Evolutionary conservation across 2,888 invertebrate genomes (phyloP).

Genomic region (Scaptomyza parva): DNA sequence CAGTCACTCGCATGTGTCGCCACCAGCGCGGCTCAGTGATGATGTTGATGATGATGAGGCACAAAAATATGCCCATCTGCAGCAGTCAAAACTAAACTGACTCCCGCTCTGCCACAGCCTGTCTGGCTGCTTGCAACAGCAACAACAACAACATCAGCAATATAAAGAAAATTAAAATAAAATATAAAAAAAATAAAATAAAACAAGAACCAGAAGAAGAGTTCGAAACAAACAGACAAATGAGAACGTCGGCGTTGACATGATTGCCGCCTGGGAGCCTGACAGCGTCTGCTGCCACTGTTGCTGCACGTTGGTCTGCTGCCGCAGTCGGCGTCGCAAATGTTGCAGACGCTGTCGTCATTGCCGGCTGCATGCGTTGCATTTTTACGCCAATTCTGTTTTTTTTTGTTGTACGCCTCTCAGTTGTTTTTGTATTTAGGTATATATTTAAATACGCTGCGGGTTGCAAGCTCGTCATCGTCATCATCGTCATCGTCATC

Average conservation of each 20-base stretch:
- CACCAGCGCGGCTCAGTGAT: constrained; percentile 51
- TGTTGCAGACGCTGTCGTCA: constrained; percentile 54
- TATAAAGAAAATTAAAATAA: constrained; percentile 46
- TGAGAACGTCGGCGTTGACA: constrained; percentile 78
- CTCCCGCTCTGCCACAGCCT: constrained; percentile 31
- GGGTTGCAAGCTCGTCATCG: constrained; percentile 65
- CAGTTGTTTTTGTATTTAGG: constrained; percentile 42
- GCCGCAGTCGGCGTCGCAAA: constrained; percentile 23
- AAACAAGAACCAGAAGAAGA: constrained; percentile 46
- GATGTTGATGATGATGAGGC: constrained; percentile 66
- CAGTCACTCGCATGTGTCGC: constrained; percentile 76
- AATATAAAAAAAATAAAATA: constrained; percentile 40
- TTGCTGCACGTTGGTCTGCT: constrained; percentile 33
- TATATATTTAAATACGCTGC: constrained; percentile 80
- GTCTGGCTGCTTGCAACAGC: constrained; percentile 40
- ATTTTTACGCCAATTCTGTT: constrained; percentile 63
- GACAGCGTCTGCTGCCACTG: constrained; percentile 42
- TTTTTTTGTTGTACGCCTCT: constrained; percentile 23
- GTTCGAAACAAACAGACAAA: constrained; percentile 67
- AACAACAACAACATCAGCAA: constrained; percentile 23
- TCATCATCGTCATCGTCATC: constrained; percentile 25
- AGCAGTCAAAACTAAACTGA: constrained; percentile 68
- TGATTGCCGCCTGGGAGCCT: constrained; percentile 68
- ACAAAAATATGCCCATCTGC: constrained; percentile 67
- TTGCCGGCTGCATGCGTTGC: constrained; percentile 66